These are phyloP conservation scores for Muntiacus reevesi DNA, from an alignment of 2,113 vertebrate species.

Conservation along the genomic window DNA sequence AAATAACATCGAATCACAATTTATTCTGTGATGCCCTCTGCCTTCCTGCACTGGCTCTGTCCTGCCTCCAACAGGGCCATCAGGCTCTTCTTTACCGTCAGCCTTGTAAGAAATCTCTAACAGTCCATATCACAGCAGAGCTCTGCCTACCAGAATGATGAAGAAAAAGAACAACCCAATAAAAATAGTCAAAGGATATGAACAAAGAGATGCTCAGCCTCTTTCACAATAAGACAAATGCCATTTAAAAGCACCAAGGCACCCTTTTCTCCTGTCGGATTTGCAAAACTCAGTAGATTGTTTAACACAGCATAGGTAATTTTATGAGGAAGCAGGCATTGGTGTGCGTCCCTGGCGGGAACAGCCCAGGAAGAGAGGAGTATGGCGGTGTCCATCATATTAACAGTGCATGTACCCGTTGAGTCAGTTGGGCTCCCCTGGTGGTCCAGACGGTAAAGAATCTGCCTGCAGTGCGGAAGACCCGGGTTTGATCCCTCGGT, in stretches of 20 bases:
- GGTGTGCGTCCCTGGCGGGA: background rate
- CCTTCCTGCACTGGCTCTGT: background rate
- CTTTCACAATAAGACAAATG: background rate
- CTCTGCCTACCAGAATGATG: background rate
- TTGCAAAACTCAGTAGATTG: fast-evolving
- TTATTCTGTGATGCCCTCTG: fast-evolving
- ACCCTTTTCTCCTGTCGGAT: background rate
- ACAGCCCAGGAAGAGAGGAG: background rate
- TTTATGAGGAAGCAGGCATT: fast-evolving
- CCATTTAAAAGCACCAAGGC: background rate
- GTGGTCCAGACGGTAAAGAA: background rate
- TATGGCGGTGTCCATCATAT: background rate
- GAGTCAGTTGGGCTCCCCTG: background rate
- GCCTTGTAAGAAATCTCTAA: background rate
- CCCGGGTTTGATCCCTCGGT: background rate
- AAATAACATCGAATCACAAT: fast-evolving
- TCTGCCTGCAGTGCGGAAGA: background rate
- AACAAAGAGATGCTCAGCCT: background rate
- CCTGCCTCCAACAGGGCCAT: fast-evolving
- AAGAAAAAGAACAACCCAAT: too few species aligned
- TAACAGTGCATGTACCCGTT: background rate
- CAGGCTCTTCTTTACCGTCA: background rate
- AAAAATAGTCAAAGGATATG: too few species aligned
- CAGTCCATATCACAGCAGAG: fast-evolving
- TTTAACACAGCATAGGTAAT: fast-evolving